Base-by-base conservation (phyloP, 2,888 invertebrate species). In the Sinelater perroti region DNA sequence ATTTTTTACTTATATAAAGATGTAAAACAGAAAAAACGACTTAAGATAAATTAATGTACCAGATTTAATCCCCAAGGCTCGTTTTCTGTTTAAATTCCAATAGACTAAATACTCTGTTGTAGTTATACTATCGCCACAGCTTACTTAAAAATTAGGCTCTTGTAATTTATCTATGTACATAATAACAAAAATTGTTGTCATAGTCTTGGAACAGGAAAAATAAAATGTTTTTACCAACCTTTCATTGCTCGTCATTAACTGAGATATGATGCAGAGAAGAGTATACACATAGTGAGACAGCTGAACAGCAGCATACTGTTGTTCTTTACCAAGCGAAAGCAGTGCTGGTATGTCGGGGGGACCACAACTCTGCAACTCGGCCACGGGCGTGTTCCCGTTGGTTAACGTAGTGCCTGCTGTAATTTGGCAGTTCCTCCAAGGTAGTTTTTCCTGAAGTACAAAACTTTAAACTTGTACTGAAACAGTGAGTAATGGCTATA, bases 201-300 rank as follows among this genome's bases (percentile, higher is more conserved):
- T 24, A 6, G 5, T 8, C 21, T 6, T 35, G 3, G 5, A 10
- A 24, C 10, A 42, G 13, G 6, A 21, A 21, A 33, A n/a, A 30
- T 18, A 21, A 18, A 61, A 54, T n/a, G n/a, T n/a, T n/a, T n/a
- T n/a, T n/a, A n/a, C 59, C 70, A 68, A 86, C 87, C 87, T 88
- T 72, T 92, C 91, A 72, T 95, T 92, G 6, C 90, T 91, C 2
- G 95, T 95, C 81, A 93, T 90, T 71, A 95, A 89, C 75, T 93
- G 93, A 70, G 91, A 91, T 67, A 94, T 91, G 67, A 95, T 90
- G 72, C 92, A 92, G 16, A 93, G 85, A 60, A 95, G 81, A 14
- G 91, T 92, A 76, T 95, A 93, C 38, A 95, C 87, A 67, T 94
- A 90, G 77, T 93, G 92, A 35, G 93, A 91, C 49, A 95, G 80